Evolutionary conservation across 2,113 vertebrate genomes (phyloP).

Genomic region (Illadopsis cleaveri): DNA sequence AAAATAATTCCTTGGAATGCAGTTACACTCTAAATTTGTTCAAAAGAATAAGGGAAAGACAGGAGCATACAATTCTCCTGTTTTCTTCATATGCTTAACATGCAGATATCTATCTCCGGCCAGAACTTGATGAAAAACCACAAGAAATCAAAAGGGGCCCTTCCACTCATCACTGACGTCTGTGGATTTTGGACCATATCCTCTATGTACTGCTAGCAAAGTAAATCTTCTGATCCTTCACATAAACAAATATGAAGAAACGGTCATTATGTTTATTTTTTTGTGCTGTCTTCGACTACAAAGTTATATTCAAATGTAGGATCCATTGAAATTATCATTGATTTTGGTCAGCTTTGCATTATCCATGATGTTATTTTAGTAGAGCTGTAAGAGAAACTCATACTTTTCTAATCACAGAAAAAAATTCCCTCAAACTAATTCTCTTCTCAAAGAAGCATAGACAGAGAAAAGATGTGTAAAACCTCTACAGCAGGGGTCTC

Average conservation of each 20-base stretch:
- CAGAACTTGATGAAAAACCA: not conserved
- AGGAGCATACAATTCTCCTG: not conserved
- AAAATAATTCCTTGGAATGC: not conserved
- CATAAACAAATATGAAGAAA: not conserved
- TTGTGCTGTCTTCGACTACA: not conserved
- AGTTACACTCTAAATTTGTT: not conserved
- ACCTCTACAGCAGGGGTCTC: not conserved
- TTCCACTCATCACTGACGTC: not conserved
- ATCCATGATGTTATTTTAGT: not conserved
- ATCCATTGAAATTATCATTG: not conserved
- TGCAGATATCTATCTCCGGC: not conserved
- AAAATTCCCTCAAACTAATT: not conserved
- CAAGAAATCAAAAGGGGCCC: not conserved
- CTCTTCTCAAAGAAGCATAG: not conserved
- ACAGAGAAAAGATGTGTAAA: not conserved
- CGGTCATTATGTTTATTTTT: not conserved
- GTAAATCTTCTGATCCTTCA: not conserved
- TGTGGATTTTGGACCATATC: not conserved
- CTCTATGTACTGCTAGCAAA: not conserved
- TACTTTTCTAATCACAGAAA: not conserved
- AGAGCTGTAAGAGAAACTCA: not conserved
- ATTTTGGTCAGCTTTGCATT: not conserved
- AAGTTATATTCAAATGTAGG: not conserved
- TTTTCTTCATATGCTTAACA: not conserved
- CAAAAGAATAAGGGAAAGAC: not conserved